A percentile compares a stretch with the other conserved stretches of the same genome.
phyloP scores from a whole-genome alignment of 1,140 invertebrate genomes.

The Macrotrachela quadricornifera region DNA sequence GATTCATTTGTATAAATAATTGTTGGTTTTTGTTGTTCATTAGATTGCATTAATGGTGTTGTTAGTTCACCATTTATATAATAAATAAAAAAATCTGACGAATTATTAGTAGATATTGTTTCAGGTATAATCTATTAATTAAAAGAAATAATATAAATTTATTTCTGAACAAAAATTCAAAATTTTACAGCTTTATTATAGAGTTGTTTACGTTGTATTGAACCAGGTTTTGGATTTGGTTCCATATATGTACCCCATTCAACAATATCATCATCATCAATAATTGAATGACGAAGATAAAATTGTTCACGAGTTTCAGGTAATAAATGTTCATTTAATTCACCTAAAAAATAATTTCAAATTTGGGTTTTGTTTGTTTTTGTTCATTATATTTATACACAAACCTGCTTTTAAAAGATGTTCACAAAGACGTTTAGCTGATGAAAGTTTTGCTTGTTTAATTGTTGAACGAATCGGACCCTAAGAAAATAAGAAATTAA shows the following conservation, averaged over 20 bases:
- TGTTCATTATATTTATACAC: no score
- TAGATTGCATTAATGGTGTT: neutral
- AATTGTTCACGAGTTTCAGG: conserved; percentile 71
- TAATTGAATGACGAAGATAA: neutral
- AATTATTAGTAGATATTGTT: neutral
- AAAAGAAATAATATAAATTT: conserved; percentile 32
- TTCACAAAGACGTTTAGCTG: conserved; percentile 61
- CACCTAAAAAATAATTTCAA: no score
- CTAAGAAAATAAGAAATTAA: conserved; percentile 24
- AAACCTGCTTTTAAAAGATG: conserved; percentile 38
- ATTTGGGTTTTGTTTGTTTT: no score
- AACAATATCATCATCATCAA: conserved; percentile 15
- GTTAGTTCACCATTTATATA: neutral
- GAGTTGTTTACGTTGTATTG: conserved; percentile 82
- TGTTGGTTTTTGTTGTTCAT: neutral
- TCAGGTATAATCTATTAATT: neutral
- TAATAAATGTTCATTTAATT: conserved; percentile 67
- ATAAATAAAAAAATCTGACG: neutral
- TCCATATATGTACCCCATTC: conserved; percentile 32
- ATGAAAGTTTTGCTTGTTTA: conserved; percentile 58
- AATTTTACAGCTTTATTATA: conserved; percentile 34
- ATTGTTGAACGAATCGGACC: conserved; percentile 59
- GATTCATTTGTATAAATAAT: no score
- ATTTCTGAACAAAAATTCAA: no score
- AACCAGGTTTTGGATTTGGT: conserved; percentile 46